Evolutionary conservation across 2,888 invertebrate species (phyloP), one percentile per base, ranked within the genome.

Genomic region (Portevinia maculata): DNA sequence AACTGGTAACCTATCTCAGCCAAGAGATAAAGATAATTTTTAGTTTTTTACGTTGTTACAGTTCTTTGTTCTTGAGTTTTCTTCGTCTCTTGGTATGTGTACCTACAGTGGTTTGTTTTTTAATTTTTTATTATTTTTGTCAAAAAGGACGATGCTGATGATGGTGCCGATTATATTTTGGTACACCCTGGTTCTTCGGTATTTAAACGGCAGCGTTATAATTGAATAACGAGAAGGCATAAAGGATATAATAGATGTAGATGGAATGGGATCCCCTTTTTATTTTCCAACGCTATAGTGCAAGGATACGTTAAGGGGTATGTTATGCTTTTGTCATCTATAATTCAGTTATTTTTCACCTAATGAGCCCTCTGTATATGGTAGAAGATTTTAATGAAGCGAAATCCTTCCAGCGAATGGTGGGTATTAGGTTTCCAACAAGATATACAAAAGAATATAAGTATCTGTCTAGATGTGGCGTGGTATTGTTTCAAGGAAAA

Each of bases 211-310:
- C 11, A 24, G 24, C 19, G 64, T 37, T 57, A 30, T 57, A 74
- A 74, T 64, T 24, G 57, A 74, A 65, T 65, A 57, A 74, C 57
- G 65, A 65, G 30, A 24, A 24, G 24, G 24, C 50, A 50, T 30
- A 48, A 59, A 69, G 50, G 50, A 70, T 53, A 65, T 65, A 65
- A 65, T 19, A 30, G 39, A 52, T 39, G 6, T 30, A 52, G 34
- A 7, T 24, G 2, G 24, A 5, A 24, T 24, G 9, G 28, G 37
- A 37, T 17, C 32, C 9, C 34, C 4, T 19, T 13, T 13, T n/a
- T 32, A 8, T 7, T 19, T 21, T 46, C 13, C 19, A 9, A 0
- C 5, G 3, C 17, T 17, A 4, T 28, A 30, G 17, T n/a, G 30
- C 28, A 11, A 30, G 21, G 46, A 34, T 34, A 13, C 46, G 21